Evolutionary conservation across 2,888 invertebrate genomes (phyloP).

Genomic region (Drosophila histrio): DNA sequence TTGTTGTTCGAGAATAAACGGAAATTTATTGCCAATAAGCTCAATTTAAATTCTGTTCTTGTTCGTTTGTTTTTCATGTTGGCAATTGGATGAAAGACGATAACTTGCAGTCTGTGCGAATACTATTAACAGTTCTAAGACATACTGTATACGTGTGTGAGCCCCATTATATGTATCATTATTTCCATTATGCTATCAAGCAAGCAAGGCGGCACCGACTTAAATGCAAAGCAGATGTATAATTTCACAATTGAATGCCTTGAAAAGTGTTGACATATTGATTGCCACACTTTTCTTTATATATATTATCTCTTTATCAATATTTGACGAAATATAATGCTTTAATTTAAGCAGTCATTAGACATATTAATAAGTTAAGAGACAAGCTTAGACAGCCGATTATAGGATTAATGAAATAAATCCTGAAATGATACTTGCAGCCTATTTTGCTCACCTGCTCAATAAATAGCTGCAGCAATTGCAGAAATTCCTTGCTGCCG

Average conservation of each 20-base stretch:
- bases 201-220: conserved; percentile 4
- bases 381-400: not conserved
- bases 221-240: conserved; percentile 18
- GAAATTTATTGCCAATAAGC: conserved; percentile 47
- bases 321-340: not conserved
- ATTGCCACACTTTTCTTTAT: no score
- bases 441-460: conserved; percentile 77
- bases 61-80: conserved; percentile 11
- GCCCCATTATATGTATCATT: conserved; percentile 28
- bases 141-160: not conserved
- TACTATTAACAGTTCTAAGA: conserved; percentile 3
- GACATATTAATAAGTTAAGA: not conserved
- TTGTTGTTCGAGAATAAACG: conserved; percentile 9
- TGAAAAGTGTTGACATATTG: conserved; percentile 11
- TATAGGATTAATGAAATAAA: no score
- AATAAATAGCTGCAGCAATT: conserved; percentile 81
- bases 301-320: conserved; percentile 5
- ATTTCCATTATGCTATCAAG: conserved; percentile 58
- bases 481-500: conserved; percentile 82
- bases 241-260: not conserved
- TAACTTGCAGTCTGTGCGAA: conserved; percentile 4
- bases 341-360: not conserved
- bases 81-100: conserved; percentile 23
- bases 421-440: not conserved
- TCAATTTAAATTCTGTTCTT: conserved; percentile 20